Evolutionary conservation across 1,140 invertebrate species (phyloP).

Genomic region (Drosophila funebris): DNA sequence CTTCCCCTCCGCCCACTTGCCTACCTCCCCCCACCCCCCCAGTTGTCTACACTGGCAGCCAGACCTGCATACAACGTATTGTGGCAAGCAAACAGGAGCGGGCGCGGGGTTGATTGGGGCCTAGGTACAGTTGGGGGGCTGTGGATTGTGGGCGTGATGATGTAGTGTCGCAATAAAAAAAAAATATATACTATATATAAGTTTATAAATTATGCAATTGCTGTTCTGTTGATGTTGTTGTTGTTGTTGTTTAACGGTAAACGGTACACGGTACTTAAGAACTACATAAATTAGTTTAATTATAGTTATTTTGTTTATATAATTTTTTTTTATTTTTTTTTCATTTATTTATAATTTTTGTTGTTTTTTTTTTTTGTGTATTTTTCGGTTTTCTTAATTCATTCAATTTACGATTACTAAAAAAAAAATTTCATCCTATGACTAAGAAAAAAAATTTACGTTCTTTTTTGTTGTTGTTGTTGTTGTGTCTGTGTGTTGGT

Average conservation of each 20-base stretch:
- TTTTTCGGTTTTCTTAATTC: slow-evolving; percentile 37
- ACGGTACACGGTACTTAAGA: slow-evolving; percentile 66
- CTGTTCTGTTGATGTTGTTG: neutral
- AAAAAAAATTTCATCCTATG: slow-evolving; percentile 72
- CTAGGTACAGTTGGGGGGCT: neutral
- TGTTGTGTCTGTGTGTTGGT: slow-evolving; percentile 30
- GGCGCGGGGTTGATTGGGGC: neutral
- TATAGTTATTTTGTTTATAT: slow-evolving; percentile 48
- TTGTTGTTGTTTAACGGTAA: slow-evolving; percentile 18
- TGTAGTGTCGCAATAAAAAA: neutral
- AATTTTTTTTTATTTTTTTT: slow-evolving; percentile 21
- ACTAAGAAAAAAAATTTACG: slow-evolving; percentile 74
- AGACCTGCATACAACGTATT: neutral
- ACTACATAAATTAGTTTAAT: slow-evolving; percentile 74
- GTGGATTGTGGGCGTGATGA: neutral
- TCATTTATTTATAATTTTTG: slow-evolving; percentile 42
- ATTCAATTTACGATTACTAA: slow-evolving; percentile 73
- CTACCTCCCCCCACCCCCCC: too few species aligned
- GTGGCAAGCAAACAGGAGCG: neutral
- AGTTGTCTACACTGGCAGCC: too few species aligned
- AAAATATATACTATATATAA: neutral
- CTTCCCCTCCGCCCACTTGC: too few species aligned
- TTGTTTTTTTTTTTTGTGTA: slow-evolving; percentile 34
- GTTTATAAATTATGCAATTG: slow-evolving; percentile 11
- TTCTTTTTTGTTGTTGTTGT: slow-evolving; percentile 25